Base-by-base conservation (phyloP, 2,797 vertebrate genomes). In the Toxotes lorentzi region DNA sequence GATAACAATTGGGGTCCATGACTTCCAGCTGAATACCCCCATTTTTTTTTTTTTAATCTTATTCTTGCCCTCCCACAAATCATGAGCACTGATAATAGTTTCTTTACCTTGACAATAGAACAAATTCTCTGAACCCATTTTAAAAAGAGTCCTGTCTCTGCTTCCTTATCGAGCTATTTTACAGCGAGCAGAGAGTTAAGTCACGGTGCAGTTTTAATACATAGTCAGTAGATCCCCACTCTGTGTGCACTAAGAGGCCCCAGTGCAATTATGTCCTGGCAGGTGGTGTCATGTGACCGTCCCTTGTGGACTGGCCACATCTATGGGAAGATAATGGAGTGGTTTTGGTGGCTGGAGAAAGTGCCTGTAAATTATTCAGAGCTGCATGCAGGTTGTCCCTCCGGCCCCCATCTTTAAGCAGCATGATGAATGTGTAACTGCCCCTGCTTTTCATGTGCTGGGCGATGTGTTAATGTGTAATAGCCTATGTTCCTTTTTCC, bases 331-430 rank as follows among this genome's bases (percentile, higher is more conserved):
- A 94, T 95, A 95, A 95, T 95, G 92, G 93, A 88, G 87, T 80
- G 81, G 86, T 88, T 91, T 89, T 85, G 83, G 89, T 93, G 93
- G 91, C 89, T 83, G 85, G 90, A 91, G 93, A 96, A 95, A 95
- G 95, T 93, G 90, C 76, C 90, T 87, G 92, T 96, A 91, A 95
- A 96, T 96, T 92, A 95, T 94, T 95, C 88, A 96, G 88, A 78
- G 79, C 66, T 45, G 64, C 69, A 84, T 70, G 79, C 85, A 86
- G 75, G 78, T 80, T 53, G 53, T 85, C 76, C 85, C 81, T 81
- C 23, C 4, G 57, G 71, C 60, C 80, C 35, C 43, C 13, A 19
- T 85, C 74, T 66, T 84, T 79, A 88, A 79, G 81, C 76, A 68
- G 60, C 73, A 35, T 65, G 81, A 85, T 82, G 23, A 88, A 89